phyloP scores from a whole-genome alignment of 2,113 vertebrate genomes.

The Alethe diademata region DNA sequence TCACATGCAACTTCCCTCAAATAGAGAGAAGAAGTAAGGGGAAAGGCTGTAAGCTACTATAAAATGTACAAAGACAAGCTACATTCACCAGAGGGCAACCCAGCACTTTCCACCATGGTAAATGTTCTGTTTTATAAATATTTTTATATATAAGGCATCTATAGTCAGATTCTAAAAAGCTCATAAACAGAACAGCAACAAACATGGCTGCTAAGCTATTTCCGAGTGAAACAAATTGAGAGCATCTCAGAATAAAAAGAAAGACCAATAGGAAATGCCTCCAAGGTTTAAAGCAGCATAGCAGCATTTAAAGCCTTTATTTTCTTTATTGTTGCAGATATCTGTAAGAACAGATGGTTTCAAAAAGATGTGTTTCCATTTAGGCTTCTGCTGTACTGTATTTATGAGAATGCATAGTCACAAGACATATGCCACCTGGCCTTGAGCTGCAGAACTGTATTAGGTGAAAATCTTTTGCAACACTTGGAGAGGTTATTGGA shows the following conservation, averaged over 20 bases:
- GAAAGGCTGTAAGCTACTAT: background rate
- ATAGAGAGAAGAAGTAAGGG: background rate
- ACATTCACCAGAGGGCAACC: background rate
- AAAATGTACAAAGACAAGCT: background rate
- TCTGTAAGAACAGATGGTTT: conserved; percentile 54
- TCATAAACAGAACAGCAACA: background rate
- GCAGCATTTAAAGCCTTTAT: background rate
- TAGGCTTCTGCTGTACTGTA: conserved; percentile 28
- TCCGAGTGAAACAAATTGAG: conserved; percentile 6
- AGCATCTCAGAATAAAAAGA: background rate
- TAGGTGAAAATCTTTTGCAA: background rate
- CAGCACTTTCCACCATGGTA: background rate
- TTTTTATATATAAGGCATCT: background rate
- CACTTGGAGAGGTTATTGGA: background rate
- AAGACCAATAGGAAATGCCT: background rate
- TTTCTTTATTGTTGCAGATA: conserved; percentile 53
- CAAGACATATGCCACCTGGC: conserved; percentile 43
- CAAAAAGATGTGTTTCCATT: conserved; percentile 43
- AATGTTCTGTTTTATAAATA: background rate
- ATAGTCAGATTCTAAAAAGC: background rate
- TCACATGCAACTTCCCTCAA: background rate
- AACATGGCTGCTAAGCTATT: background rate
- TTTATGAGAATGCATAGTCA: conserved; percentile 22
- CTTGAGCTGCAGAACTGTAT: background rate
- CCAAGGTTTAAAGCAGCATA: background rate